Conservation (phyloP, 2,888 invertebrate species). For the Syritta pipiens region DNA sequence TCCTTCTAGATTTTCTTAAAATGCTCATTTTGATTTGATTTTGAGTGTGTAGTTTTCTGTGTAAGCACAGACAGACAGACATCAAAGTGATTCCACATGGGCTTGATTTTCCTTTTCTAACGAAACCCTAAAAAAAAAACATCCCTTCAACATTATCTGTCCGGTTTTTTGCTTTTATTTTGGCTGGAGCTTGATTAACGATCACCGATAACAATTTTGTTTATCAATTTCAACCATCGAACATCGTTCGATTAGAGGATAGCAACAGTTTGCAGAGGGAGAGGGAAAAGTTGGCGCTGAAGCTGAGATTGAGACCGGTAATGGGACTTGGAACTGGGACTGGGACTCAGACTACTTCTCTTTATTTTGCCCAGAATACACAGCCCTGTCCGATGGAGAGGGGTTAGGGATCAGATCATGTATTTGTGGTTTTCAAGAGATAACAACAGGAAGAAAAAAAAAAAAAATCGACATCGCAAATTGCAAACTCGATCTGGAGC, state of each 20-base stretch:
- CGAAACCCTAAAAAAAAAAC: too few species aligned
- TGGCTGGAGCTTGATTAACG: slow-evolving; percentile 53
- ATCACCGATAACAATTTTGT: slow-evolving; percentile 61
- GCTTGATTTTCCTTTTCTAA: too few species aligned
- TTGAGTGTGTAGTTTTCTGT: too few species aligned
- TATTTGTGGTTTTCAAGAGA: slow-evolving; percentile 49
- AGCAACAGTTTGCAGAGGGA: slow-evolving; percentile 12
- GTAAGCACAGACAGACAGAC: too few species aligned
- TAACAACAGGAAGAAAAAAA: slow-evolving; percentile 30
- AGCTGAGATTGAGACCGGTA: slow-evolving; percentile 24
- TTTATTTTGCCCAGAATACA: slow-evolving; percentile 18
- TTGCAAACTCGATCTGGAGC: neutral
- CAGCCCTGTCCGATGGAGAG: slow-evolving; percentile 44
- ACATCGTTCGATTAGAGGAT: slow-evolving; percentile 62
- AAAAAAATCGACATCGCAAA: slow-evolving; percentile 1
- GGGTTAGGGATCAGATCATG: slow-evolving; percentile 68
- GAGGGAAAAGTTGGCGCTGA: neutral
- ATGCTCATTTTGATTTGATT: too few species aligned
- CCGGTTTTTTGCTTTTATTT: neutral
- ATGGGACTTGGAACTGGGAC: too few species aligned
- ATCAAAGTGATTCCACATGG: too few species aligned
- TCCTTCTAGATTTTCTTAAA: too few species aligned
- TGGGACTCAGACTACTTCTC: too few species aligned
- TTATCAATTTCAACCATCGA: slow-evolving; percentile 65
- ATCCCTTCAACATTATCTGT: neutral